These are phyloP conservation scores for Drosophila neotestacea DNA, from an alignment of 2,888 invertebrate genomes.

Conservation along the genomic window DNA sequence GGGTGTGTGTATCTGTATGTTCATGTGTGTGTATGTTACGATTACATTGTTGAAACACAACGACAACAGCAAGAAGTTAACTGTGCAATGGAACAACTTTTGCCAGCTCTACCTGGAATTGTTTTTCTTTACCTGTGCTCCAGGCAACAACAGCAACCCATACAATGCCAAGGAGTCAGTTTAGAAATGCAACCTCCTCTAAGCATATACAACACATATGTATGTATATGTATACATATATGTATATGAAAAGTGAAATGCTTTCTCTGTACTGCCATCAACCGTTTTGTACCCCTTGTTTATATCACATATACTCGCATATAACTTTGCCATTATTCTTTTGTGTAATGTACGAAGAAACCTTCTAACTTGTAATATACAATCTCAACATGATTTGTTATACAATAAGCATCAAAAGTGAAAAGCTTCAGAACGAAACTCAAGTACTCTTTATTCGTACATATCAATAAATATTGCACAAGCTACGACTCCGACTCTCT, in stretches of 20 bases:
- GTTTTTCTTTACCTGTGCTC: slow-evolving; percentile 37
- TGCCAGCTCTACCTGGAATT: slow-evolving; percentile 34
- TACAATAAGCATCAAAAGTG: slow-evolving; percentile 7
- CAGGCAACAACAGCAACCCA: slow-evolving; percentile 4
- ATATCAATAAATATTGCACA: too few relatives aligned
- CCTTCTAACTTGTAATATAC: slow-evolving; percentile 30
- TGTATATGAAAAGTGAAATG: slow-evolving; percentile 5
- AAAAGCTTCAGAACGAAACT: not conserved
- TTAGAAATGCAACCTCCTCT: slow-evolving; percentile 11
- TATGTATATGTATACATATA: too few relatives aligned
- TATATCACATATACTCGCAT: slow-evolving; percentile 28
- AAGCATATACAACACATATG: not conserved
- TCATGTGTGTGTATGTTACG: slow-evolving; percentile 13
- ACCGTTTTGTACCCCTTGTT: slow-evolving; percentile 17
- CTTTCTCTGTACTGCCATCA: not conserved
- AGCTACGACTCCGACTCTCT: too few relatives aligned
- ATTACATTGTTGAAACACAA: slow-evolving; percentile 28
- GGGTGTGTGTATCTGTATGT: not conserved
- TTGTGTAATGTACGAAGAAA: slow-evolving; percentile 36
- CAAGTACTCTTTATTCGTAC: not conserved
- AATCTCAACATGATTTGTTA: slow-evolving; percentile 32
- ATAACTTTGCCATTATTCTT: slow-evolving; percentile 36
- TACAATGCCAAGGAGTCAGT: slow-evolving; percentile 10
- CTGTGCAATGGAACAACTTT: slow-evolving; percentile 43
- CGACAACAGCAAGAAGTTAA: not conserved